Conservation (phyloP, 2,888 invertebrate species). For the Ypsolopha scabrella region DNA sequence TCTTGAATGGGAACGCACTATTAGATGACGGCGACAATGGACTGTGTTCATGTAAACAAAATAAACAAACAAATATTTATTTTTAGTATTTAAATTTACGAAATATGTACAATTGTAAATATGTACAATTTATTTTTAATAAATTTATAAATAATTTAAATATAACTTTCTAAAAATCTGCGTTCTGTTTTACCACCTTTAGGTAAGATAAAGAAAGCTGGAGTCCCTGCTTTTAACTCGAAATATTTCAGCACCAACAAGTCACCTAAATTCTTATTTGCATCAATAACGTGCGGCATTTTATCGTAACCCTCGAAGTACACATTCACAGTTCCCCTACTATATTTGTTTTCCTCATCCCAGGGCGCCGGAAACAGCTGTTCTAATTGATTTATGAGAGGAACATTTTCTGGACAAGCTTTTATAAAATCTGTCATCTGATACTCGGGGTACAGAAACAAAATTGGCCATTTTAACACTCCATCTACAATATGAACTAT, state of each 20-base stretch:
- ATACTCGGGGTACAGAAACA: conserved; percentile 91
- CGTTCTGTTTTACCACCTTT: conserved; percentile 69
- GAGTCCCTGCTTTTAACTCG: conserved; percentile 74
- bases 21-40: too few species aligned
- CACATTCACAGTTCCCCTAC: conserved; percentile 69
- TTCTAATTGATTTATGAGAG: conserved; percentile 55
- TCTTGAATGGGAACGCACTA: too few species aligned
- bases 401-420: conserved; percentile 79
- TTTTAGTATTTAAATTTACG: too few species aligned
- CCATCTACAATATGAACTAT: conserved; percentile 74
- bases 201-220: conserved; percentile 73
- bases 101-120: too few species aligned
- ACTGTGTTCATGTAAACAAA: too few species aligned
- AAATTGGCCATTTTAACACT: conserved; percentile 85
- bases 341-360: conserved; percentile 78
- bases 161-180: conserved; percentile 66
- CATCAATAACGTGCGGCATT: conserved; percentile 70
- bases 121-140: too few species aligned
- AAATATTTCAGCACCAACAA: conserved; percentile 72
- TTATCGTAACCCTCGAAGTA: conserved; percentile 80
- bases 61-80: too few species aligned
- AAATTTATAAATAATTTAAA: conserved; percentile 15
- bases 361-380: conserved; percentile 80
- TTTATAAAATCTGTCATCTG: conserved; percentile 89
- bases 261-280: conserved; percentile 67